Conservation (phyloP, 2,797 vertebrate species). For the Hafferia zeledoni region DNA sequence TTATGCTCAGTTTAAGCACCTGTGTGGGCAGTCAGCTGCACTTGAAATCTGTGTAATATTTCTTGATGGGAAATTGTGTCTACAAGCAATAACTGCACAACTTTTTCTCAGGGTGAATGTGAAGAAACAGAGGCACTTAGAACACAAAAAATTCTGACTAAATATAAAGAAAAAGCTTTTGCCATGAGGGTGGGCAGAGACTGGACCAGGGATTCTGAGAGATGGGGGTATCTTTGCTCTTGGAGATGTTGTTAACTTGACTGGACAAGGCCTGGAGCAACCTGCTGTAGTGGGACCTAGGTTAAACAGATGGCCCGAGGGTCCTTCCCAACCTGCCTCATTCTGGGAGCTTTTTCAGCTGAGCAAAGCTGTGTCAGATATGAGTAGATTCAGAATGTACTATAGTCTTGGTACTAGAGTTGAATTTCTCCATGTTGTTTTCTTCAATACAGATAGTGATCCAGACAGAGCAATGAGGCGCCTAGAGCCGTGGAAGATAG, state of each 20-base stretch:
- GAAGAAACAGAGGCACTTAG: neutral
- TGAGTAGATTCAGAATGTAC: neutral
- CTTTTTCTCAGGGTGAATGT: neutral
- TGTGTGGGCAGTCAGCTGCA: neutral
- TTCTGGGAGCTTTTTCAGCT: neutral
- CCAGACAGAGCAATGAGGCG: neutral
- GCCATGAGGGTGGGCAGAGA: neutral
- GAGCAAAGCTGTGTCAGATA: neutral
- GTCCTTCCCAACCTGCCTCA: neutral
- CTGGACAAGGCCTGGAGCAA: neutral
- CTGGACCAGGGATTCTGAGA: neutral
- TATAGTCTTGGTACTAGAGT: neutral
- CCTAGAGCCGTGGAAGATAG: conserved; percentile 67
- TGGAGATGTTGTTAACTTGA: neutral
- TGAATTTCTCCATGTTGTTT: neutral
- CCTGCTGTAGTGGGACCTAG: neutral
- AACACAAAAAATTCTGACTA: neutral
- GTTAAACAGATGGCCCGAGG: neutral
- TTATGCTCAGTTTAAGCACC: neutral
- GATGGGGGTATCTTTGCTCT: neutral
- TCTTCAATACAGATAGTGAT: conserved; percentile 16
- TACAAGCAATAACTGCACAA: neutral
- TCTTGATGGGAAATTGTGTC: neutral
- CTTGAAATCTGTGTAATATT: neutral
- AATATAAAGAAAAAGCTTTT: neutral